phyloP scores from a whole-genome alignment of 2,888 invertebrate species.

The Bugula neritina region DNA sequence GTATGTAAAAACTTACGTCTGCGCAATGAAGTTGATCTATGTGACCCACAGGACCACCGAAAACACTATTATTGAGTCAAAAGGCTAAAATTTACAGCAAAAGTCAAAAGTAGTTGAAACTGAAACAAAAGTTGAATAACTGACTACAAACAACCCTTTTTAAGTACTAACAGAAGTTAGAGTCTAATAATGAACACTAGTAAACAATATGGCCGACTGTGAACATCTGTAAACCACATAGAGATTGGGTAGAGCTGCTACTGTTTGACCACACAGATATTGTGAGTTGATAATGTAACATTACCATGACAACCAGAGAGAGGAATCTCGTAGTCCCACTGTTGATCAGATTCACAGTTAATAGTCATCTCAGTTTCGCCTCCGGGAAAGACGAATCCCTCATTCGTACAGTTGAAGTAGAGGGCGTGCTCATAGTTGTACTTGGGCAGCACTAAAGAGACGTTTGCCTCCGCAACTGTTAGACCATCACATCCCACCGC shows the following conservation, averaged over 20 bases:
- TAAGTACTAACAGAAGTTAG: no score
- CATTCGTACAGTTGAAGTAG: not conserved
- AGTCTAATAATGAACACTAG: no score
- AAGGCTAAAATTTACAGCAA: no score
- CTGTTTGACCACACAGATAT: no score
- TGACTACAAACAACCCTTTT: no score
- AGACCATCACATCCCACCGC: not conserved
- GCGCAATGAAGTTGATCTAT: no score
- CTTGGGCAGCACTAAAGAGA: not conserved
- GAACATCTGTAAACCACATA: not conserved
- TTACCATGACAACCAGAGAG: constrained; percentile 19
- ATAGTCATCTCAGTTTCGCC: not conserved
- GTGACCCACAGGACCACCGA: no score
- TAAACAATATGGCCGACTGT: not conserved
- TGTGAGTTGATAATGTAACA: no score
- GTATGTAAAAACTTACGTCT: no score
- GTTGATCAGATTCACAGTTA: not conserved
- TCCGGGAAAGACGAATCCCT: constrained; percentile 6
- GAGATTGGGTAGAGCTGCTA: not conserved
- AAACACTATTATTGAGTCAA: no score
- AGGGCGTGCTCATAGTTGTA: not conserved
- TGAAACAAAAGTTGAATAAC: no score
- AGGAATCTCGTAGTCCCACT: constrained; percentile 18
- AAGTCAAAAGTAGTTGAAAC: no score
- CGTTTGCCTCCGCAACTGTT: not conserved